A percentile compares a stretch with the other conserved stretches of the same genome.
Conservation (phyloP, 2,888 invertebrate genomes). For the Euclidia mi region DNA sequence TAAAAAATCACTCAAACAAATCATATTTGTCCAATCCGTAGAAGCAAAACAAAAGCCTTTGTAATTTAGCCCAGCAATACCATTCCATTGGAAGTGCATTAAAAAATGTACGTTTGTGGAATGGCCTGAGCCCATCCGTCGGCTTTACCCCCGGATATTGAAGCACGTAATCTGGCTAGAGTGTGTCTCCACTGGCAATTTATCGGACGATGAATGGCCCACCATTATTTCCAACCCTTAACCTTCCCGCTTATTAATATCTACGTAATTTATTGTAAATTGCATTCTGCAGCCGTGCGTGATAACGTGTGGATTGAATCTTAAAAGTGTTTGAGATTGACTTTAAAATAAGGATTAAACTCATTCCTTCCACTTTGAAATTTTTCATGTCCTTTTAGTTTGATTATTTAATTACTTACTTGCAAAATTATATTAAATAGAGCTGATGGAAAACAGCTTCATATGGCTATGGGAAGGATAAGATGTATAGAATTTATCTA, state of each 20-base stretch:
- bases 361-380: no score
- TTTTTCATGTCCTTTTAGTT: no score
- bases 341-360: background rate
- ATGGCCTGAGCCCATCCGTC: conserved; percentile 54
- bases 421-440: no score
- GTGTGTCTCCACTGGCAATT: conserved; percentile 87
- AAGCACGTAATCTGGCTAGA: conserved; percentile 89
- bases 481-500: no score
- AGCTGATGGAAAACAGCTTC: no score
- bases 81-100: conserved; percentile 43
- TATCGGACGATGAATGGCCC: conserved; percentile 87
- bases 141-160: conserved; percentile 86
- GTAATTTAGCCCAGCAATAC: conserved; percentile 40
- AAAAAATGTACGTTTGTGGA: conserved; percentile 42
- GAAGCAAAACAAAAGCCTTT: conserved; percentile 45
- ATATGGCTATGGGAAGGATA: no score
- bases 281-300: conserved; percentile 85
- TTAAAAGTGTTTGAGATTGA: conserved; percentile 32
- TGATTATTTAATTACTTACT: no score
- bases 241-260: conserved; percentile 89
- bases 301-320: conserved; percentile 62
- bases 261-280: conserved; percentile 90
- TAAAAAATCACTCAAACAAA: conserved; percentile 8
- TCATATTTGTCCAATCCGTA: conserved; percentile 17
- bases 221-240: conserved; percentile 87